phyloP scores from a whole-genome alignment of 2,888 invertebrate genomes.

The Leucozona laternaria region DNA sequence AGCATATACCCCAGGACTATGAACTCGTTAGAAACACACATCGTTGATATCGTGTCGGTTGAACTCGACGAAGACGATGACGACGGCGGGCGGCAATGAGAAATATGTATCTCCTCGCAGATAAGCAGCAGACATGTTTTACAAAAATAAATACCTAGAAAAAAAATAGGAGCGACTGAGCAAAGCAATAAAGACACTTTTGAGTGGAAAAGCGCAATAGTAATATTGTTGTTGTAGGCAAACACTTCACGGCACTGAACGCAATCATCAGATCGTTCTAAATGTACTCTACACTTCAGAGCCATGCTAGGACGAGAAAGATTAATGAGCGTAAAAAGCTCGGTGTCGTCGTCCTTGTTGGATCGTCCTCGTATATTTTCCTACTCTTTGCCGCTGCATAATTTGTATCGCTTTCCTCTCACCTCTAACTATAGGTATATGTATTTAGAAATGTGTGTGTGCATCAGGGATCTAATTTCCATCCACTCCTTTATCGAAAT shows the following conservation, averaged over 20 bases:
- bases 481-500: constrained; percentile 30
- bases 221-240: constrained; percentile 42
- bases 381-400: constrained; percentile 47
- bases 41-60: constrained; percentile 6
- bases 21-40: constrained; percentile 64
- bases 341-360: constrained; percentile 68
- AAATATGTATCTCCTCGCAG: constrained; percentile 54
- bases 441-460: not conserved
- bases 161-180: not conserved
- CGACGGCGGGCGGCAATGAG: constrained; percentile 32
- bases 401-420: constrained; percentile 63
- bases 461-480: constrained; percentile 41
- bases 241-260: constrained; percentile 44
- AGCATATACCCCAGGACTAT: constrained; percentile 54
- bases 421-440: constrained; percentile 26
- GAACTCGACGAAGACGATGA: not conserved
- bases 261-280: constrained; percentile 49
- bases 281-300: constrained; percentile 61
- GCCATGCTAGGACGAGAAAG: constrained; percentile 43
- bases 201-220: constrained; percentile 47
- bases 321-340: constrained; percentile 71
- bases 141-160: constrained; percentile 22
- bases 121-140: constrained; percentile 46
- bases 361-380: not conserved
- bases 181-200: constrained; percentile 47